Conservation (phyloP, 2,888 invertebrate genomes). For the Himalopsyche kuldschensis region DNA sequence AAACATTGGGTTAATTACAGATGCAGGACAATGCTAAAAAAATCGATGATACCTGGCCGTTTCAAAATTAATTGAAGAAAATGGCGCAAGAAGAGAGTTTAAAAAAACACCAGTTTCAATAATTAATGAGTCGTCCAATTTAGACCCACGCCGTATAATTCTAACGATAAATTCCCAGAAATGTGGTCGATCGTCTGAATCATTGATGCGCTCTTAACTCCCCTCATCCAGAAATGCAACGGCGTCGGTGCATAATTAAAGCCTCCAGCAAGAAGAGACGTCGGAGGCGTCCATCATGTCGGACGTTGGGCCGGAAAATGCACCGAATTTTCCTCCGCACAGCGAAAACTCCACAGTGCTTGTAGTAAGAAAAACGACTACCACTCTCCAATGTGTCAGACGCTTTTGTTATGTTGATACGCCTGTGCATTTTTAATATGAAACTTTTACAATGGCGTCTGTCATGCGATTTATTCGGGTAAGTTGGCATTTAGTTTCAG, state of each 20-base stretch:
- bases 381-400: neutral
- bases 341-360: neutral
- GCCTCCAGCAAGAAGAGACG: neutral
- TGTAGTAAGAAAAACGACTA: neutral
- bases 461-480: too few species aligned
- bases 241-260: neutral
- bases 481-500: too few species aligned
- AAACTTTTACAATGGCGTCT: neutral
- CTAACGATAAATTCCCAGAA: neutral
- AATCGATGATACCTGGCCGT: too few species aligned
- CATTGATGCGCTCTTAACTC: neutral
- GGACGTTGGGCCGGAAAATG: neutral
- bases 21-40: too few species aligned
- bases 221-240: neutral
- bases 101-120: too few species aligned
- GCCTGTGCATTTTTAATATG: neutral
- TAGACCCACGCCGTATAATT: neutral
- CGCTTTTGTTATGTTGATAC: neutral
- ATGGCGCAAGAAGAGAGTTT: too few species aligned
- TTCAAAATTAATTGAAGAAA: too few species aligned
- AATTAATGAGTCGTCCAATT: neutral
- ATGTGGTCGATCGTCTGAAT: neutral
- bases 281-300: neutral
- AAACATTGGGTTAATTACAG: too few species aligned
- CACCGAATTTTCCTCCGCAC: neutral